These are phyloP conservation scores for Lasioglossum pauxillum DNA, from an alignment of 2,888 invertebrate species.

Conservation along the genomic window DNA sequence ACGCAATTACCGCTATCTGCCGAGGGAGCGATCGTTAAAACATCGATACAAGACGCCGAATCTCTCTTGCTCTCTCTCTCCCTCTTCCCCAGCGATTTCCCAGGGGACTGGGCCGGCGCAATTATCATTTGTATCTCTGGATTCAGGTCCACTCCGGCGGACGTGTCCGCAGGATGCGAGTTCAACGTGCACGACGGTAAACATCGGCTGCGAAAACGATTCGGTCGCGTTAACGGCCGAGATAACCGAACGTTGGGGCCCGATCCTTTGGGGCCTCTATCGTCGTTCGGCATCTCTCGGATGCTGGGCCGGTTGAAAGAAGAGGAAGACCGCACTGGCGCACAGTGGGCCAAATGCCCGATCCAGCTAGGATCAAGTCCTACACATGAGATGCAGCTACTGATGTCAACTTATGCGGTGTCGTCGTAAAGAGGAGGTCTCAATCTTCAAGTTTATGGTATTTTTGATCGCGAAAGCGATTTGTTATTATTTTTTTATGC, in stretches of 20 bases:
- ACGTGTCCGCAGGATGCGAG: conserved; percentile 1
- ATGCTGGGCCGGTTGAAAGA: background rate
- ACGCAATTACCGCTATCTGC: conserved; percentile 39
- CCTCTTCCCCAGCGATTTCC: background rate
- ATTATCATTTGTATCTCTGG: conserved; percentile 49
- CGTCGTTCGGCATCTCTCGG: conserved; percentile 22
- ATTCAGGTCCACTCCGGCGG: background rate
- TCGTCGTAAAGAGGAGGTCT: too few relatives aligned
- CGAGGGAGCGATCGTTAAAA: conserved; percentile 16
- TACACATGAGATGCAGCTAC: too few relatives aligned
- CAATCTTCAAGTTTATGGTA: background rate
- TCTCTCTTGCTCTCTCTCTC: conserved; percentile 17
- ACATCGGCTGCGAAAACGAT: conserved; percentile 2
- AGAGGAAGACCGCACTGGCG: background rate
- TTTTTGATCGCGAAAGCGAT: background rate
- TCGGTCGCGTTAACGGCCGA: conserved; percentile 34
- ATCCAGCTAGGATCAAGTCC: too few relatives aligned
- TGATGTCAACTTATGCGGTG: background rate
- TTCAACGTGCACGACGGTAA: background rate
- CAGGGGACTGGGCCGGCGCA: background rate
- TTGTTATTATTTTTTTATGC: too few relatives aligned
- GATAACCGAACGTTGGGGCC: conserved; percentile 16
- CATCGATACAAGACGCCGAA: conserved; percentile 26
- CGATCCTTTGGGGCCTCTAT: conserved; percentile 9
- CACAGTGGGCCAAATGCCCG: too few relatives aligned